These are phyloP conservation scores for Nyctalus aviator DNA, from an alignment of 2,797 vertebrate genomes.

Conservation along the genomic window DNA sequence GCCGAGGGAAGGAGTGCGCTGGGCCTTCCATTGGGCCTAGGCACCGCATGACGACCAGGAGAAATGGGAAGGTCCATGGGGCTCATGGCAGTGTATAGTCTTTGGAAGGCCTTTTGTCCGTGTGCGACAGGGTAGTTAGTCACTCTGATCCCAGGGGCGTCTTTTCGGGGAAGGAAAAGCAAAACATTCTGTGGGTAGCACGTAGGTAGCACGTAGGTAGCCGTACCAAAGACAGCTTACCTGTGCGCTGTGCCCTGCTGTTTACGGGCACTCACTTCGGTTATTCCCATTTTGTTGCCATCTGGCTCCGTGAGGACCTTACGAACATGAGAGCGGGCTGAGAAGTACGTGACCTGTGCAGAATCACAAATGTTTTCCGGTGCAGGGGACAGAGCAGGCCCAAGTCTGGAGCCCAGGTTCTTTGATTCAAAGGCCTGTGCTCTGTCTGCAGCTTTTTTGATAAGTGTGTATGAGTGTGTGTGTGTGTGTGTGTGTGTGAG, in stretches of 20 bases:
- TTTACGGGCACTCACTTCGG: neutral
- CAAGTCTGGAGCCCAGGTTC: neutral
- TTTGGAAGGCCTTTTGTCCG: neutral
- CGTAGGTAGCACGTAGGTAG: neutral
- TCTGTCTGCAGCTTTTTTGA: neutral
- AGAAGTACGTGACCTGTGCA: neutral
- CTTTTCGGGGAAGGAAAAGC: neutral
- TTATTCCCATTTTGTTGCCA: neutral
- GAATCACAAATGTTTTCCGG: neutral
- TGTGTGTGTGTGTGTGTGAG: neutral
- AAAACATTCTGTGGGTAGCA: neutral
- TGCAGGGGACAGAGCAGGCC: neutral
- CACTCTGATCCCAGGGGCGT: neutral
- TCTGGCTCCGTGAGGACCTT: neutral
- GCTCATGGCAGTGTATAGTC: neutral
- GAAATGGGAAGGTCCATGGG: neutral
- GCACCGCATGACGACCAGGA: neutral
- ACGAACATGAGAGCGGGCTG: neutral
- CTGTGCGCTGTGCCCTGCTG: neutral
- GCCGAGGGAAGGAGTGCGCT: neutral
- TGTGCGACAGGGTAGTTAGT: fast-evolving
- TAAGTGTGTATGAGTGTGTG: neutral
- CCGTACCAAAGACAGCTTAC: neutral
- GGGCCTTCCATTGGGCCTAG: neutral
- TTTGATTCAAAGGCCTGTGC: neutral